Evolutionary conservation across 1,140 invertebrate genomes (phyloP), one percentile per base, ranked within the genome.

Genomic region (Proctacanthus coquilletti): DNA sequence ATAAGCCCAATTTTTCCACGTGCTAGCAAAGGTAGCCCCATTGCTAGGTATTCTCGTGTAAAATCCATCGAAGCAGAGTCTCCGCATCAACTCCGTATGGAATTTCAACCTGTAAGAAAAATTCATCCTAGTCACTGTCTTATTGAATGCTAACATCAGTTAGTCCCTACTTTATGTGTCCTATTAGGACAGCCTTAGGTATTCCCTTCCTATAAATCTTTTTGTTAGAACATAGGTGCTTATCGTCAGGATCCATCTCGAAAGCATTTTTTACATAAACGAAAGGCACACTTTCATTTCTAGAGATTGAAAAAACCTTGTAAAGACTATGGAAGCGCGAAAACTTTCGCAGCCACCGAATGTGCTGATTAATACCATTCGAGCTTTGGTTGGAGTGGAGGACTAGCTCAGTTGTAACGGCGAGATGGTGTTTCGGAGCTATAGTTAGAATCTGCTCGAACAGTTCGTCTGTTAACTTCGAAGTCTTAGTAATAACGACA

Each of bases 1-100:
- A 47, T 61, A 63, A 32, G 61, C 62, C 71, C 71, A 74, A 52
- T 74, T 73, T 50, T 74, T 74, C 70, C 70, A 74, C 6, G 71
- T 68, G 40, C 69, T 72, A 10, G 70, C 69, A 45, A 67, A 73
- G 42, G 68, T 69, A 29, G 70, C 71, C 3, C 69, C 69, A 53
- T 73, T 73, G 18, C 62, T 63, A 1, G 69, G 68, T 46, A 71
- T 63, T 35, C 72, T 72, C n/a, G 69, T 72, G 42, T 74, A 74
- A 45, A 73, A 74, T 6, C 71, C 71, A 53, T 74, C 70, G 43
- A 74, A 74, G 40, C 70, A 63, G 13, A 70, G 62, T 38, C 69
- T 49, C 18, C 52, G 47, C 36, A 60, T 34, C 15, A 52, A 47
- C 45, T 58, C 53, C 29, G 52, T 53, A 44, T 60, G 53, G 19